These are phyloP conservation scores for Sebastes variabilis DNA, from an alignment of 2,797 vertebrate species.

Conservation along the genomic window DNA sequence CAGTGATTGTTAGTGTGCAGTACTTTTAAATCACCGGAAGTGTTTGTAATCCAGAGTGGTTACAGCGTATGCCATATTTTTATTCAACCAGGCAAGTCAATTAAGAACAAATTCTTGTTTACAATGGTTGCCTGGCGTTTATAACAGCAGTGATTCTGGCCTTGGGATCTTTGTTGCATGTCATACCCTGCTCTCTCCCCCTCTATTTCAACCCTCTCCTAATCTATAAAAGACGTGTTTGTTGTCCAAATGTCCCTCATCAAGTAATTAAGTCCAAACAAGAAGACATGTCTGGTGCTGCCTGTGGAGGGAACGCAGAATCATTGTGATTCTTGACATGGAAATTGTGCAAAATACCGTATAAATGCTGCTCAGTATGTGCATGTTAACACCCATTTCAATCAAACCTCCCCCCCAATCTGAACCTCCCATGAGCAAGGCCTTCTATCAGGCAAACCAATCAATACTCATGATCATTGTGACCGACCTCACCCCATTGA, in stretches of 20 bases:
- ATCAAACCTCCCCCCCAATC: background rate
- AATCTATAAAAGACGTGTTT: background rate
- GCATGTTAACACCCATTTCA: background rate
- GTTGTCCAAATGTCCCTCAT: background rate
- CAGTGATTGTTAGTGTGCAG: background rate
- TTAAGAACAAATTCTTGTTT: no score
- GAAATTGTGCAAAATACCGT: background rate
- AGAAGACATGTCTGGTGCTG: background rate
- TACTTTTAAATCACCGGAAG: background rate
- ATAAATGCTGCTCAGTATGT: background rate
- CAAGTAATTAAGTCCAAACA: no score
- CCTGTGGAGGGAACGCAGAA: background rate
- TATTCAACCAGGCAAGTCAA: no score
- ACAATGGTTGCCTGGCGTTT: no score
- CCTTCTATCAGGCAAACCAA: slow-evolving; percentile 40
- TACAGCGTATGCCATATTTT: background rate
- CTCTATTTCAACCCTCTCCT: background rate
- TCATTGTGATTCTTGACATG: background rate
- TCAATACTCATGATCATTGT: slow-evolving; percentile 60
- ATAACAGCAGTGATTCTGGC: background rate
- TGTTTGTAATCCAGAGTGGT: no score
- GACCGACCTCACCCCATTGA: slow-evolving; percentile 48
- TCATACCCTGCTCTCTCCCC: background rate
- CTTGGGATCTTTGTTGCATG: background rate
- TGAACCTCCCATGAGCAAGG: background rate